Evolutionary conservation across 1,140 invertebrate genomes (phyloP), one percentile per base, ranked within the genome.

Genomic region (Neuroterus valhalla): DNA sequence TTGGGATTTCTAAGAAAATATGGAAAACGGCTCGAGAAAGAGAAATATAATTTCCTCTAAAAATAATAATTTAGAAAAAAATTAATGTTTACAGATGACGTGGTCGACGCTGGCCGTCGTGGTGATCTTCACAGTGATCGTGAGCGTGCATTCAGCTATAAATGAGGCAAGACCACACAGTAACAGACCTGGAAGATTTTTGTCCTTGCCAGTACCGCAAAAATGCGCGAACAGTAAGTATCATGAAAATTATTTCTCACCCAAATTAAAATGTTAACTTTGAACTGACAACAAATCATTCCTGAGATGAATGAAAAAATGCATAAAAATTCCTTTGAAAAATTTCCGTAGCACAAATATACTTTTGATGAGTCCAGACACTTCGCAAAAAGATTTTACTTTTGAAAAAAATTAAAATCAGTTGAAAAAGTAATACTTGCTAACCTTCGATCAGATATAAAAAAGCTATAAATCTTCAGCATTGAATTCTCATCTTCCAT

Each of bases 141-240:
- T 77, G 31, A 83, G 74, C 77, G 85, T 83, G 19, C 81, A 88
- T 55, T 84, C 90, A 26, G 89, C 89, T 38, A 89, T 91, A 78
- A 90, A 82, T 72, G 89, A 91, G 78, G 84, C 87, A 38, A 84
- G 90, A 78, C 89, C 87, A 52, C 87, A 86, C 66, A 86, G 84
- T 72, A 91, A 91, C 77, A 85, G 87, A 75, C 91, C 91, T 46
- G 95, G 95, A 83, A 91, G 95, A 84, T 96, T 96, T 90, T 91
- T 96, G 68, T 94, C 95, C 66, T 91, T 96, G 70, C 95, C 95
- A 23, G 91, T 93, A 72, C 92, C 95, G 75, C 91, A 94, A 83
- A 96, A 96, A 91, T 96, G 95, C 89, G 92, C 94, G 44, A 94
- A 92, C 88, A 93, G 95, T 96, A 91, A 95, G 95, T 95, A 19